Conservation (phyloP, 2,888 invertebrate species). For the Sesamia inferens region DNA sequence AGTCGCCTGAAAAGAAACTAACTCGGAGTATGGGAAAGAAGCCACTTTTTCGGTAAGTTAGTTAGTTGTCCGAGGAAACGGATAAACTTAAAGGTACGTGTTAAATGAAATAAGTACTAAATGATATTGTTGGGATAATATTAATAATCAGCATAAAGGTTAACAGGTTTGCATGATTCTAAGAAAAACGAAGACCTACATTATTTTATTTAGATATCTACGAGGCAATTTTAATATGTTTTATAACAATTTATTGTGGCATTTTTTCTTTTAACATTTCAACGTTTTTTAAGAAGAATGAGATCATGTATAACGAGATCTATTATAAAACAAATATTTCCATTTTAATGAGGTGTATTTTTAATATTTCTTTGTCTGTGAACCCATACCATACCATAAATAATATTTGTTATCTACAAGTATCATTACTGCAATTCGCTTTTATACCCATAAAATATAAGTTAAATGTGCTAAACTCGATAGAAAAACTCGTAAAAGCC, state of each 20-base stretch:
- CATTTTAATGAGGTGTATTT: background rate
- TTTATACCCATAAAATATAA: too few species aligned
- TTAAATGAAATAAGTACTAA: background rate
- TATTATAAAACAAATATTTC: background rate
- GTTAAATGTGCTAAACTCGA: background rate
- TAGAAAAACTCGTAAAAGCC: background rate
- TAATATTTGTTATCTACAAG: background rate
- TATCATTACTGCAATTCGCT: too few species aligned
- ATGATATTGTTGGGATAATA: background rate
- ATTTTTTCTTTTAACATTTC: background rate
- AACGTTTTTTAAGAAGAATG: conserved; percentile 2
- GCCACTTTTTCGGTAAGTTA: conserved; percentile 34
- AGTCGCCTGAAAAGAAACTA: conserved; percentile 45
- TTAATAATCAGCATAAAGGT: background rate
- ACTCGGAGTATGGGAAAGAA: conserved; percentile 24
- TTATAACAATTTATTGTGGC: background rate
- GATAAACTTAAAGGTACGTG: conserved; percentile 18
- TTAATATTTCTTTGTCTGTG: background rate
- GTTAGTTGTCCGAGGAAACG: conserved; percentile 14
- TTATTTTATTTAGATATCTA: background rate
- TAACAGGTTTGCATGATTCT: background rate
- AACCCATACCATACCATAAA: background rate
- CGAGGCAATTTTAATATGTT: background rate
- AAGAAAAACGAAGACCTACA: background rate
- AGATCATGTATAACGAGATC: conserved; percentile 13